These are phyloP conservation scores for Bemisia tabaci DNA, from an alignment of 1,140 invertebrate species.

Conservation along the genomic window DNA sequence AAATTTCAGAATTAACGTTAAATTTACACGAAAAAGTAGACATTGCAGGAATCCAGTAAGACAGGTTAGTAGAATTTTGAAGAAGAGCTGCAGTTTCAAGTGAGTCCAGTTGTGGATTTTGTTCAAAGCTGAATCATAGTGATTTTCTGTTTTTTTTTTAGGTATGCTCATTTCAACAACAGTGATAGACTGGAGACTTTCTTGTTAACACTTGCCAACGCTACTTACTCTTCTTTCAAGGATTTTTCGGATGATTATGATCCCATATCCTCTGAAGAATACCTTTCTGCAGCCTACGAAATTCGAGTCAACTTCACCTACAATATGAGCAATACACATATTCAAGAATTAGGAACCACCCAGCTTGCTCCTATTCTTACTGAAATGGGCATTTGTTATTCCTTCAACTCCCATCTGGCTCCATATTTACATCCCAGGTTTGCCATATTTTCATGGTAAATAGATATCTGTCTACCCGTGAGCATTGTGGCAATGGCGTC, in stretches of 20 bases:
- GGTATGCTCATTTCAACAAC: not conserved
- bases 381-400: not conserved
- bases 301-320: not conserved
- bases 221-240: not conserved
- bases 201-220: not conserved
- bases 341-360: not conserved
- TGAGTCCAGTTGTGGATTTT: too few species aligned
- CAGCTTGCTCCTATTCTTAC: not conserved
- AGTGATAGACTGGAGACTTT: not conserved
- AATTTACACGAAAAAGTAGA: too few species aligned
- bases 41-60: too few species aligned
- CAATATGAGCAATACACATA: not conserved
- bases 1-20: too few species aligned
- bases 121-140: too few species aligned
- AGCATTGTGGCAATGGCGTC: too few species aligned
- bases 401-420: not conserved
- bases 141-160: too few species aligned
- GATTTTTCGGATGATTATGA: not conserved
- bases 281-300: not conserved
- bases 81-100: too few species aligned
- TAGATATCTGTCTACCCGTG: too few species aligned
- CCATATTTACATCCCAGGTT: not conserved
- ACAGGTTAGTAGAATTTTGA: too few species aligned
- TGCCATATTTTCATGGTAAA: too few species aligned
- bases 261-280: not conserved